A percentile compares a stretch with the other conserved stretches of the same genome.
These are phyloP conservation scores for Leucosticte australis DNA, from an alignment of 2,113 vertebrate genomes.

Conservation along the genomic window DNA sequence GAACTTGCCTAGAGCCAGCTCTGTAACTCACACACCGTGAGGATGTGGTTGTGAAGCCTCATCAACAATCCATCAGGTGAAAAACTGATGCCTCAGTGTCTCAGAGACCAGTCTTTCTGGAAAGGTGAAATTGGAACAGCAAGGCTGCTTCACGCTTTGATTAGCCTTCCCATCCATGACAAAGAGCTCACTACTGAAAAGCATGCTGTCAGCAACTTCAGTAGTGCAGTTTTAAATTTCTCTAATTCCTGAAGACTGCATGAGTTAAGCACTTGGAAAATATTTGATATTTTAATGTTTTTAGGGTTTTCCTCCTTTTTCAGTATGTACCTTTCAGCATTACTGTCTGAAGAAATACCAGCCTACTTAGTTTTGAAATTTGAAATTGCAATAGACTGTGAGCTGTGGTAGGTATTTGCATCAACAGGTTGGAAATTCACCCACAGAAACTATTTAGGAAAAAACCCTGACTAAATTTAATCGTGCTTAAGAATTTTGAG, in stretches of 20 bases:
- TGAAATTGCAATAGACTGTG: not conserved
- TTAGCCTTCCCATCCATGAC: not conserved
- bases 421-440: not conserved
- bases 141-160: not conserved
- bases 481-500: not conserved
- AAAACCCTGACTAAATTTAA: not conserved
- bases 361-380: not conserved
- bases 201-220: not conserved
- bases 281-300: not conserved
- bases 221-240: not conserved
- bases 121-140: not conserved
- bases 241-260: not conserved
- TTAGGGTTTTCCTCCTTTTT: not conserved
- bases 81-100: not conserved
- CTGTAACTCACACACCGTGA: not conserved
- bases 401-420: not conserved
- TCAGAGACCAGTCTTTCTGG: not conserved
- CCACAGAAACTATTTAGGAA: not conserved
- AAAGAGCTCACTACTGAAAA: not conserved
- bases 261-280: not conserved
- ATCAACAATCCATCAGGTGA: not conserved
- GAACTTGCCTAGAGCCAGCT: not conserved
- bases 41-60: not conserved
- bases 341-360: not conserved
- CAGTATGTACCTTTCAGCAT: not conserved